Percentiles rank a stretch among this genome's conserved stretches.
phyloP scores from a whole-genome alignment of 2,113 vertebrate species.

The Spizaetus ornatus region DNA sequence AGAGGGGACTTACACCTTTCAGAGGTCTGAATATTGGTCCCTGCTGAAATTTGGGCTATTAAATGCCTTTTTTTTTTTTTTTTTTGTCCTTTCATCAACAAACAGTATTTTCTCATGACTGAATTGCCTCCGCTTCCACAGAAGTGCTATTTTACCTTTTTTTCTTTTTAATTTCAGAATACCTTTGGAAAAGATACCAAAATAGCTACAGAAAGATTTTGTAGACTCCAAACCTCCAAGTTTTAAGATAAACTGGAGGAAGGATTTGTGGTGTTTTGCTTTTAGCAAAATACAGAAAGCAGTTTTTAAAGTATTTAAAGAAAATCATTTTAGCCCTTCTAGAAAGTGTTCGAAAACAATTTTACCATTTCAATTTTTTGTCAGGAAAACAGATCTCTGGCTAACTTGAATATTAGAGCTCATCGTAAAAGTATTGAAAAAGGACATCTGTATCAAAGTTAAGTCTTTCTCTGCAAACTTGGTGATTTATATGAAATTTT shows the following conservation, averaged over 20 bases:
- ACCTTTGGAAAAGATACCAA: not conserved
- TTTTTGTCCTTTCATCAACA: not conserved
- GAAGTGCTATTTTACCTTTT: not conserved
- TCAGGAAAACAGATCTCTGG: not conserved
- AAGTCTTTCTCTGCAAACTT: not conserved
- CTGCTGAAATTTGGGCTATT: not conserved
- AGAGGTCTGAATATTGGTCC: not conserved
- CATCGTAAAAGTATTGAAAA: not conserved
- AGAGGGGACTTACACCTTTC: not conserved
- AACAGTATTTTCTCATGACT: not conserved
- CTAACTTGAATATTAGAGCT: not conserved
- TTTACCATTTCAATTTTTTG: not conserved
- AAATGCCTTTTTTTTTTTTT: not conserved
- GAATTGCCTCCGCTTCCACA: not conserved
- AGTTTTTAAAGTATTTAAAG: not conserved
- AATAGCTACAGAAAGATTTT: not conserved
- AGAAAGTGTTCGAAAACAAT: not conserved
- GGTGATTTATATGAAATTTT: not conserved
- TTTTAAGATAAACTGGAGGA: not conserved
- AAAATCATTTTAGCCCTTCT: not conserved
- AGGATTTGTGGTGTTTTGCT: not conserved
- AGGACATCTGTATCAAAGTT: not conserved
- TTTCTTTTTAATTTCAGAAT: not conserved
- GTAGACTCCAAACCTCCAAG: not conserved
- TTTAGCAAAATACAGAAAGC: not conserved